phyloP scores from a whole-genome alignment of 1,140 invertebrate species.

The Mactra quadrangularis region DNA sequence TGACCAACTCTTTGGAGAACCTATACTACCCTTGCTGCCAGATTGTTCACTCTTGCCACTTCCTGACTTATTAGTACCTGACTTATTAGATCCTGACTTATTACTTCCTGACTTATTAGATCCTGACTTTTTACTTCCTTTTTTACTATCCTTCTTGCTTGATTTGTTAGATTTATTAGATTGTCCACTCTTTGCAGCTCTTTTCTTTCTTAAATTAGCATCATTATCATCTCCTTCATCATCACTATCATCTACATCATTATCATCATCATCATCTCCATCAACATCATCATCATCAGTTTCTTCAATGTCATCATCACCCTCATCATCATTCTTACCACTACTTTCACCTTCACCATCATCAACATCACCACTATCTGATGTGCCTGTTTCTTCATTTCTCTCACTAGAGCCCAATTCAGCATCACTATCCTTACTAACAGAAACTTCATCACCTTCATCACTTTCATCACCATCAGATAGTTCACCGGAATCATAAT shows the following conservation, averaged over 20 bases:
- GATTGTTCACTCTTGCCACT: not conserved
- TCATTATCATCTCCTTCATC: not conserved
- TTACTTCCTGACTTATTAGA: not conserved
- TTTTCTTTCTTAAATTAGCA: not conserved
- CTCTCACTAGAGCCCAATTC: too few species aligned
- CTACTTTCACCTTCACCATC: too few species aligned
- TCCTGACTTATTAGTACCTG: not conserved
- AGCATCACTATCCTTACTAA: too few species aligned
- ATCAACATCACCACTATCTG: not conserved
- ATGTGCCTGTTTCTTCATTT: not conserved
- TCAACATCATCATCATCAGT: too few species aligned
- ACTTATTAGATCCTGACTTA: not conserved
- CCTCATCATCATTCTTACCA: too few species aligned
- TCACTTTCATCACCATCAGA: not conserved
- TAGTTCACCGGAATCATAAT: not conserved
- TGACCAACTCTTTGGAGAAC: too few species aligned
- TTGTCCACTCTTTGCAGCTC: not conserved
- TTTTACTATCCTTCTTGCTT: not conserved
- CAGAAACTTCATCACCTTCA: not conserved
- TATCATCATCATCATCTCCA: not conserved
- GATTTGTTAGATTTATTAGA: not conserved
- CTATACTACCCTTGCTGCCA: not conserved
- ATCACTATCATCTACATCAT: not conserved
- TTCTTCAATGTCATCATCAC: too few species aligned
- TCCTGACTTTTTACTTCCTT: not conserved